phyloP scores from a whole-genome alignment of 1,140 invertebrate species.

The Paramacrobiotus metropolitanus region DNA sequence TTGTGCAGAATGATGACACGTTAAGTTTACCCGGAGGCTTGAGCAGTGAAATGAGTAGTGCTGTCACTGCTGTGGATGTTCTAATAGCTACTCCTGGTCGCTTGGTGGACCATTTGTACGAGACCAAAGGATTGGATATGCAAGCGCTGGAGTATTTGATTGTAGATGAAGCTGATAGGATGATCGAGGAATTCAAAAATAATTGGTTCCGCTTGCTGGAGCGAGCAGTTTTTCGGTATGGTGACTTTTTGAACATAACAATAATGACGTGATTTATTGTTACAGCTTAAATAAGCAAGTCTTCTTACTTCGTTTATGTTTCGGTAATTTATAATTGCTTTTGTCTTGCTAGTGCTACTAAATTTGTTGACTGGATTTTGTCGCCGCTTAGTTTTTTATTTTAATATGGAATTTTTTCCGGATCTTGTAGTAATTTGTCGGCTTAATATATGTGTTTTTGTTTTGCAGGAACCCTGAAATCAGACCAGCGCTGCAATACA shows the following conservation, averaged over 20 bases:
- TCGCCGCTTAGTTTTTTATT: no score
- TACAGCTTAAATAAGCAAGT: no score
- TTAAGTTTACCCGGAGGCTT: neutral
- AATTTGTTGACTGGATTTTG: no score
- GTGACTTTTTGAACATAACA: no score
- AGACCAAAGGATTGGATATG: slow-evolving; percentile 60
- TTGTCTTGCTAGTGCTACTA: no score
- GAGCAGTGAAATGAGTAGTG: slow-evolving; percentile 4
- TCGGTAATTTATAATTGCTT: no score
- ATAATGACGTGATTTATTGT: no score
- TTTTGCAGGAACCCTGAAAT: neutral
- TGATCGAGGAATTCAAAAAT: slow-evolving; percentile 66
- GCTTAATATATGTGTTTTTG: no score
- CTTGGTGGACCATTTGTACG: slow-evolving; percentile 67
- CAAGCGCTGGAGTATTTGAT: slow-evolving; percentile 54
- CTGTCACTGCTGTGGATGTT: slow-evolving; percentile 40
- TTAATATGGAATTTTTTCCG: no score
- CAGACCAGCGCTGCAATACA: neutral
- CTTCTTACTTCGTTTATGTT: no score
- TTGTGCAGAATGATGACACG: slow-evolving; percentile 9
- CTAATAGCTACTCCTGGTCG: slow-evolving; percentile 76
- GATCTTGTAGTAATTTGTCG: no score
- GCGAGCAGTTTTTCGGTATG: slow-evolving; percentile 15
- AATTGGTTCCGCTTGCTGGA: slow-evolving; percentile 55
- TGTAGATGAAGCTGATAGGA: slow-evolving; percentile 73